Evolutionary conservation across 2,888 invertebrate species (phyloP), one percentile per base, ranked within the genome.

Genomic region (Anorthoa munda): DNA sequence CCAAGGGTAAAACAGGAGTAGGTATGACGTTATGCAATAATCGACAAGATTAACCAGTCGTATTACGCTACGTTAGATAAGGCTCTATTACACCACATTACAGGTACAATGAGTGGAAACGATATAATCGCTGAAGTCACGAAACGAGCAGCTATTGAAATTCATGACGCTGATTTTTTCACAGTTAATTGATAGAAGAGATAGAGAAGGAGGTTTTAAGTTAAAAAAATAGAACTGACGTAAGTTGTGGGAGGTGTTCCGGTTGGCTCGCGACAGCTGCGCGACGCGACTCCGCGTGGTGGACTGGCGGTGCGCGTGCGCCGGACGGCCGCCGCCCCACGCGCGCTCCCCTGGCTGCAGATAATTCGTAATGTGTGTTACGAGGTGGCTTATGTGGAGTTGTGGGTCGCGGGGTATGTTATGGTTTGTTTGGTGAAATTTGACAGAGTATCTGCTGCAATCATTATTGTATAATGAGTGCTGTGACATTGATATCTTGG

Each of bases 271-370:
- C 92, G 93, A 91, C 92, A 90, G 90, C 90, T 93, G 92, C 94
- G 94, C 95, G 94, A 90, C 92, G 92, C 95, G 94, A 89, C 91
- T 90, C 84, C 93, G 94, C 94, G 95, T 92, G 89, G 89, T 92
- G 86, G 89, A 95, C 95, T 95, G 95, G 85, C 89, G 79, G 50
- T 86, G 91, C 91, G 90, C 90, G 87, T 89, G 90, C 90, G 90
- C 86, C 81, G 86, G 83, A 78, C 82, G 78, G 81, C 72, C 77
- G 84, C 80, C 86, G 86, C 84, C 84, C 89, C 90, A 92, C 92
- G 91, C 90, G 88, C 89, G 85, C 89, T 85, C 88, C 79, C 84
- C 82, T 73, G 63, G 48, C 77, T 85, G 91, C 93, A 90, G 90
- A 90, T 90, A 89, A 90, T 88, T 88, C 87, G 92, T 91, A 92